Conservation (phyloP, 2,888 invertebrate species). For the Plagodis pulveraria region DNA sequence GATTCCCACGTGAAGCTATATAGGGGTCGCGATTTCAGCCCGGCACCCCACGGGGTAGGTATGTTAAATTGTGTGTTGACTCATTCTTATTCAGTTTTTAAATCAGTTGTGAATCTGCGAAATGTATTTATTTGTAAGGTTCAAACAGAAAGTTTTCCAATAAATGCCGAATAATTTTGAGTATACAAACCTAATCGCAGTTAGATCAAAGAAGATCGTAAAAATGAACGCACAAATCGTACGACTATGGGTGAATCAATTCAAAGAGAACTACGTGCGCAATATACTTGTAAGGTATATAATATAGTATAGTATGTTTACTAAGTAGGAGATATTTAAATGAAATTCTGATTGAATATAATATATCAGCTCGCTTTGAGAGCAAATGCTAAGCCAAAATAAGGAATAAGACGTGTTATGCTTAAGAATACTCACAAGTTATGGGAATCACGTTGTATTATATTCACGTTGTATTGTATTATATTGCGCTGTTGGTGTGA, state of each 20-base stretch:
- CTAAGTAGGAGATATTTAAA: background rate
- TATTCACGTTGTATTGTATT: background rate
- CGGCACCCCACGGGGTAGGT: too few species aligned
- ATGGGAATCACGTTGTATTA: constrained; percentile 55
- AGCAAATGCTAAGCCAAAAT: constrained; percentile 8
- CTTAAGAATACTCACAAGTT: constrained; percentile 53
- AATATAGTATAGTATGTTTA: too few species aligned
- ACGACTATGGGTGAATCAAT: constrained; percentile 14
- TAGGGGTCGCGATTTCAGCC: too few species aligned
- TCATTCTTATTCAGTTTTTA: too few species aligned
- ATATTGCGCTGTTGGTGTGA: constrained; percentile 45
- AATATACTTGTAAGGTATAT: too few species aligned
- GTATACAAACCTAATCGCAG: constrained; percentile 7
- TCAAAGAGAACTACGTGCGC: constrained; percentile 7
- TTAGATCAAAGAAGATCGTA: constrained; percentile 20
- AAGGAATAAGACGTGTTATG: constrained; percentile 40
- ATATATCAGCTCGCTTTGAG: constrained; percentile 5
- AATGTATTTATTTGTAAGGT: too few species aligned
- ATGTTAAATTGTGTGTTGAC: too few species aligned
- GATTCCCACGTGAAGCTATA: too few species aligned
- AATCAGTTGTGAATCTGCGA: too few species aligned
- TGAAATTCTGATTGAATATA: constrained; percentile 15
- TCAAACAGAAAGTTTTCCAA: background rate
- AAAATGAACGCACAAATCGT: constrained; percentile 12
- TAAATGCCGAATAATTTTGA: constrained; percentile 15